Evolutionary conservation across 2,113 vertebrate species (phyloP).

Genomic region (Mixornis gularis): DNA sequence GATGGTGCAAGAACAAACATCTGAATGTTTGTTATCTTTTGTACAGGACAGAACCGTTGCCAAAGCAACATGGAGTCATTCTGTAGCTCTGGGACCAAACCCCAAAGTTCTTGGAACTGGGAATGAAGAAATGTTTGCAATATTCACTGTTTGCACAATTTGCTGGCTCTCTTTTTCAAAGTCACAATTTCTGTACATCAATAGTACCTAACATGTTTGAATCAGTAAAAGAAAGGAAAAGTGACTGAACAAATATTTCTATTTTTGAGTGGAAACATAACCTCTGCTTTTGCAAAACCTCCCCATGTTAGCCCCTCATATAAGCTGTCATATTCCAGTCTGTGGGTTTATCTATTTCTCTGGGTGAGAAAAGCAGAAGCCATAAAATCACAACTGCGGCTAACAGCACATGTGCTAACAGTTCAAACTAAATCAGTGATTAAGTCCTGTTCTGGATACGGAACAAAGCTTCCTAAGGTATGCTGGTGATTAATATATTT

Average conservation of each 20-base stretch:
- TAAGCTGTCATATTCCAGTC: not conserved
- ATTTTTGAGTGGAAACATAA: not conserved
- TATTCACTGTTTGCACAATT: not conserved
- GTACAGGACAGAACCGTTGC: not conserved
- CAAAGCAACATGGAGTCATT: not conserved
- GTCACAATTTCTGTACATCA: not conserved
- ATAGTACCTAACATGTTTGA: not conserved
- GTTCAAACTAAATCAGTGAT: not conserved
- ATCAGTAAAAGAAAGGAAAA: not conserved
- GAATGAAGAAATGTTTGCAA: not conserved
- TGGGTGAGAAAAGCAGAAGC: not conserved
- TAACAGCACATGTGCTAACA: not conserved
- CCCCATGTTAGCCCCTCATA: not conserved
- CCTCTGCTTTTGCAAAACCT: not conserved
- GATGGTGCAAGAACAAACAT: constrained; percentile 8
- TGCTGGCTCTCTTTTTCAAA: not conserved
- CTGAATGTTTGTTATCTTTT: constrained; percentile 30
- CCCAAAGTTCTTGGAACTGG: not conserved
- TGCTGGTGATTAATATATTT: not conserved
- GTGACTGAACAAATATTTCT: not conserved
- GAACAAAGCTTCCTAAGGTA: not conserved
- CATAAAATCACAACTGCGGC: not conserved
- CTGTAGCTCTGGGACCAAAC: not conserved
- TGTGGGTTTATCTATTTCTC: not conserved
- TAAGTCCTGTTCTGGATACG: not conserved